phyloP scores from a whole-genome alignment of 2,797 vertebrate species.

The Carapus acus region DNA sequence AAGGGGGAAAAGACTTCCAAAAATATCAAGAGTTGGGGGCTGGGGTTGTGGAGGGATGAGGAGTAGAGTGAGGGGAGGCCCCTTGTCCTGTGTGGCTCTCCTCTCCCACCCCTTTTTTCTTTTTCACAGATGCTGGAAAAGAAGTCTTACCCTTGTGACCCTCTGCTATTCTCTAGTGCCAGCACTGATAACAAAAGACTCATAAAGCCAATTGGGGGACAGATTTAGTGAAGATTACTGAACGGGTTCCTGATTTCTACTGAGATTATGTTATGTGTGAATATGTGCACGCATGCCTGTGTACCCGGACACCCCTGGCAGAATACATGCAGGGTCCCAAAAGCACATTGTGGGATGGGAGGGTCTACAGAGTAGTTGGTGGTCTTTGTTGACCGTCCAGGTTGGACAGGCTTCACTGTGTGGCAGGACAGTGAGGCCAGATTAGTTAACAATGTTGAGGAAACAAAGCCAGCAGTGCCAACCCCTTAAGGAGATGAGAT shows the following conservation, averaged over 20 bases:
- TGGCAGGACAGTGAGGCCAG: constrained; percentile 33
- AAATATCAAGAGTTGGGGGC: constrained; percentile 68
- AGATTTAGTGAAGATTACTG: constrained; percentile 59
- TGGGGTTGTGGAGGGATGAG: constrained; percentile 39
- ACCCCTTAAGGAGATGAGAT: constrained; percentile 7
- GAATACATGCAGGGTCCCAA: constrained; percentile 29
- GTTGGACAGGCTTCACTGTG: constrained; percentile 25
- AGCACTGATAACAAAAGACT: constrained; percentile 69
- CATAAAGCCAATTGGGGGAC: constrained; percentile 61
- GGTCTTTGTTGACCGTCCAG: constrained; percentile 41
- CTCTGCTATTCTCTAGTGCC: constrained; percentile 47
- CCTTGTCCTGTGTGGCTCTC: constrained; percentile 44
- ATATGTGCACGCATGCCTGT: constrained; percentile 15
- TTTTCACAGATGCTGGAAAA: constrained; percentile 65
- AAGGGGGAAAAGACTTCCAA: constrained; percentile 64
- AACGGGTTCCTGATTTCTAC: constrained; percentile 59
- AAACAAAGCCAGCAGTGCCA: constrained; percentile 34
- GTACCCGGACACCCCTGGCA: constrained; percentile 11
- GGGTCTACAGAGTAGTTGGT: constrained; percentile 32
- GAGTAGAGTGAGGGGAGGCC: constrained; percentile 55
- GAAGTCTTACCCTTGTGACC: constrained; percentile 64
- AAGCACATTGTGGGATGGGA: constrained; percentile 28
- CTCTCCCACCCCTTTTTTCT: constrained; percentile 31
- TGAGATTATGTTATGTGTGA: constrained; percentile 41
- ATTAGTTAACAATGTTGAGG: constrained; percentile 23